Evolutionary conservation across 2,888 invertebrate species (phyloP).

Genomic region (Diarsia brunnea): DNA sequence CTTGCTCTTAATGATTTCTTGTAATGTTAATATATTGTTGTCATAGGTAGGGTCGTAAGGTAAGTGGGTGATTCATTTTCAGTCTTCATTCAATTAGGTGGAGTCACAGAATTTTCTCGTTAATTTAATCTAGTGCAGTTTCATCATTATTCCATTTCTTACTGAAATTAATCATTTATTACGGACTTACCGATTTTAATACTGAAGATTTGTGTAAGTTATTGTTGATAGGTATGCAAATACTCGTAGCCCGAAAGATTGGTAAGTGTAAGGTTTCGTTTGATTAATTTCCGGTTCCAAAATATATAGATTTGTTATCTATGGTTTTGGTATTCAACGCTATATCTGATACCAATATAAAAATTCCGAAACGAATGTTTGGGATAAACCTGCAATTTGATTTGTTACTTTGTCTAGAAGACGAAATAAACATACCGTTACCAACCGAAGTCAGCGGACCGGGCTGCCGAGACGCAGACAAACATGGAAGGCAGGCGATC

Average conservation of each 20-base stretch:
- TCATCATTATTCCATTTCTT: not conserved
- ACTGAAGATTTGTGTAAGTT: not conserved
- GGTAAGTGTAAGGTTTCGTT: not conserved
- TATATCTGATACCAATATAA: not conserved
- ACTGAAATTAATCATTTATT: slow-evolving; percentile 36
- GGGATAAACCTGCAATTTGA: slow-evolving; percentile 28
- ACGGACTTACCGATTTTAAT: slow-evolving; percentile 35
- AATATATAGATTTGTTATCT: not conserved
- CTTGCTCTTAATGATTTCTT: not conserved
- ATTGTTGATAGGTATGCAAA: not conserved
- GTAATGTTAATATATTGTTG: not conserved
- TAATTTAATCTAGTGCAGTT: not conserved
- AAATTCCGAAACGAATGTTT: not conserved
- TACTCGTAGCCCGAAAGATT: not conserved
- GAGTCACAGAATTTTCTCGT: not conserved
- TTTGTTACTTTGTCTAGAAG: slow-evolving; percentile 37
- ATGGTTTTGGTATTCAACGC: not conserved
- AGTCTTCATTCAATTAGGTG: slow-evolving; percentile 2
- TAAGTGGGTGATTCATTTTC: not conserved
- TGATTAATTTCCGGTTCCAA: slow-evolving; percentile 5
- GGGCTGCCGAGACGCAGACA: not conserved
- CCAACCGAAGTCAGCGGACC: not conserved
- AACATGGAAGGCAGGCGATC: slow-evolving; percentile 3
- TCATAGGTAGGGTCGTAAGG: not conserved
- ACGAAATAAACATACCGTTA: slow-evolving; percentile 26